Conservation (phyloP, 2,888 invertebrate genomes). For the Tricholauxania praeusta region DNA sequence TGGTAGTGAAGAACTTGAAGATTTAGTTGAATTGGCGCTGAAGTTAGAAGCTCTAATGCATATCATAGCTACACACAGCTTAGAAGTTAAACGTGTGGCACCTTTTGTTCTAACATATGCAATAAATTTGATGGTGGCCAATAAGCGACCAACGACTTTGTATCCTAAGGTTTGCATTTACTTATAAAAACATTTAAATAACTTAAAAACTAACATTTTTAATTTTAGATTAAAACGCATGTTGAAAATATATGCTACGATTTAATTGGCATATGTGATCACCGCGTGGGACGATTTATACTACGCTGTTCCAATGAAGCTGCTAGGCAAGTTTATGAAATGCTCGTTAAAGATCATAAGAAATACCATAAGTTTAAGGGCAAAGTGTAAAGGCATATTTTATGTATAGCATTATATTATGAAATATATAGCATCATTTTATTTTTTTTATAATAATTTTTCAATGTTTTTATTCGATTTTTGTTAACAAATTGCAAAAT, state of each 20-base stretch:
- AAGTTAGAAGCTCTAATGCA: slow-evolving; percentile 63
- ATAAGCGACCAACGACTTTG: slow-evolving; percentile 63
- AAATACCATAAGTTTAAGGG: slow-evolving; percentile 67
- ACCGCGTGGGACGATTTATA: slow-evolving; percentile 64
- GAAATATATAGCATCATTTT: too few species aligned
- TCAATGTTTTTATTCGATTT: too few species aligned
- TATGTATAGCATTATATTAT: too few species aligned
- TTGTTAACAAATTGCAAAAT: too few species aligned
- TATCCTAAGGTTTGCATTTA: slow-evolving; percentile 60
- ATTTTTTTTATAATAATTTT: too few species aligned
- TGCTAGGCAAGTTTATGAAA: slow-evolving; percentile 61
- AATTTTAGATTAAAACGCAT: slow-evolving; percentile 63
- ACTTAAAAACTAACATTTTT: slow-evolving; percentile 21
- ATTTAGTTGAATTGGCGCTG: slow-evolving; percentile 58
- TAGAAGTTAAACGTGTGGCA: slow-evolving; percentile 63
- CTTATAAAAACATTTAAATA: not conserved
- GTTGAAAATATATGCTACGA: slow-evolving; percentile 64
- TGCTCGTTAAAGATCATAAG: slow-evolving; percentile 62
- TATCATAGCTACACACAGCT: slow-evolving; percentile 54
- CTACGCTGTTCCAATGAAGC: slow-evolving; percentile 65
- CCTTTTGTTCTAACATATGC: slow-evolving; percentile 63
- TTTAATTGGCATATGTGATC: slow-evolving; percentile 63
- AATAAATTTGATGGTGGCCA: slow-evolving; percentile 63
- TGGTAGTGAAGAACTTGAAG: slow-evolving; percentile 57
- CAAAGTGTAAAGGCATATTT: slow-evolving; percentile 56